Percentiles rank a stretch among this genome's conserved stretches.
These are phyloP conservation scores for Fragum sueziense DNA, from an alignment of 2,888 invertebrate genomes.

Conservation along the genomic window DNA sequence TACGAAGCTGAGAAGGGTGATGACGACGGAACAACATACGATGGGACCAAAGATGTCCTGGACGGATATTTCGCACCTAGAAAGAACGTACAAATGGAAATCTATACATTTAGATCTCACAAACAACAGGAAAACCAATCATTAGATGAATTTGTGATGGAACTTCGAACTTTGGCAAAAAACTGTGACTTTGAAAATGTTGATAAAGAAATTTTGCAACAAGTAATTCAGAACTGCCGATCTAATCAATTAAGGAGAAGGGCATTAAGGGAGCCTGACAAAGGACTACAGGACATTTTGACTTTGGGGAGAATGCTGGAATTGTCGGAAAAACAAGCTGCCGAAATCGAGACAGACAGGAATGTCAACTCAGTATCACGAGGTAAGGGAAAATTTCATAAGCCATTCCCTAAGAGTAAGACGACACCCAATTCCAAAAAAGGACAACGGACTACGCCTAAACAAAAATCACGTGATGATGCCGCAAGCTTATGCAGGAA, in stretches of 20 bases:
- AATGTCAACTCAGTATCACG: background rate
- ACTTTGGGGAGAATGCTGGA: constrained; percentile 45
- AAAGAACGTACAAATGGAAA: constrained; percentile 57
- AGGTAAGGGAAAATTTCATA: constrained; percentile 7
- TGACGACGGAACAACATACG: constrained; percentile 28
- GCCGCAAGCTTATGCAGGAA: constrained; percentile 3
- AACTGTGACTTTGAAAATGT: constrained; percentile 45
- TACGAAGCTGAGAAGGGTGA: constrained; percentile 46
- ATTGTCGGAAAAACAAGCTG: constrained; percentile 46
- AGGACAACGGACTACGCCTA: background rate
- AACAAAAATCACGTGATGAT: background rate
- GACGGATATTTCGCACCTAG: constrained; percentile 51
- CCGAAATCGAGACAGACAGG: constrained; percentile 44
- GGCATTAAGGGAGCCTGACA: constrained; percentile 45
- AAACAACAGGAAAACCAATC: constrained; percentile 53
- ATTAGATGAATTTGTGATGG: constrained; percentile 58
- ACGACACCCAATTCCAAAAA: background rate
- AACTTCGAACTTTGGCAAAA: constrained; percentile 53
- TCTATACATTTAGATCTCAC: constrained; percentile 49
- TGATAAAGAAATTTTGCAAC: constrained; percentile 53
- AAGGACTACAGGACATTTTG: constrained; percentile 27
- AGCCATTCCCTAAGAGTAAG: background rate
- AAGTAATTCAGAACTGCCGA: constrained; percentile 58
- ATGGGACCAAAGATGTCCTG: constrained; percentile 37
- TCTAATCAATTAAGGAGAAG: constrained; percentile 53